Evolutionary conservation across 2,113 vertebrate genomes (phyloP), one percentile per base, ranked within the genome.

Genomic region (Entelurus aequoreus): DNA sequence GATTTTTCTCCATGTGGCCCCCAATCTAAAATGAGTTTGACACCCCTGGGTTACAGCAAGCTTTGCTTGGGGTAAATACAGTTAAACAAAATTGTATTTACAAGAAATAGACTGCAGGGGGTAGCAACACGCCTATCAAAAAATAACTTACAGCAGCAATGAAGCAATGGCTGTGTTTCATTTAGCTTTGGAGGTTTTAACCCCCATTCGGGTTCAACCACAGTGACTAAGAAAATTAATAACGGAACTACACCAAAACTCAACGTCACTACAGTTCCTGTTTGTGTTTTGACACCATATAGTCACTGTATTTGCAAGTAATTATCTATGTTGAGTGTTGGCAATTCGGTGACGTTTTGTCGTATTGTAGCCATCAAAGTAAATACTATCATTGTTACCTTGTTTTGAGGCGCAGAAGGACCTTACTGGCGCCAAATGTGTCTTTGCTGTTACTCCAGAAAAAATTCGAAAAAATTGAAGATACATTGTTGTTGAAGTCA

Each of bases 11-110:
- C 28, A 28, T 28, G 28, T 28, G 28, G 28, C 28, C 28, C 28
- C 28, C 28, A 0, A 28, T 28, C 28, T 28, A 28, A 28, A 28
- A 28, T 28, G 2, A 28, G 28, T 28, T 28, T 28, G 28, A 28
- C 28, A 28, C 28, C 28, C 19, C 19, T 19, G 19, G 19, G 19
- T 19, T 19, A 19, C 19, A 19, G 19, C 19, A 19, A 19, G 57
- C 76, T 75, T 72, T 72, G 79, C 82, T 75, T 71, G 50, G 56
- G 69, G 64, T 77, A 19, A 19, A 19, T 28, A 28, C 28, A 28
- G 28, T 28, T 28, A 28, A 28, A 28, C 4, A 28, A 19, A 28
- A 28, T 28, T 28, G 28, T 28, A 28, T 28, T 28, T 28, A 28
- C 28, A 28, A 28, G 28, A 28, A 64, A 65, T 73, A 11, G 10